Evolutionary conservation across 2,797 vertebrate species (phyloP).

Genomic region (Dipus sagitta): DNA sequence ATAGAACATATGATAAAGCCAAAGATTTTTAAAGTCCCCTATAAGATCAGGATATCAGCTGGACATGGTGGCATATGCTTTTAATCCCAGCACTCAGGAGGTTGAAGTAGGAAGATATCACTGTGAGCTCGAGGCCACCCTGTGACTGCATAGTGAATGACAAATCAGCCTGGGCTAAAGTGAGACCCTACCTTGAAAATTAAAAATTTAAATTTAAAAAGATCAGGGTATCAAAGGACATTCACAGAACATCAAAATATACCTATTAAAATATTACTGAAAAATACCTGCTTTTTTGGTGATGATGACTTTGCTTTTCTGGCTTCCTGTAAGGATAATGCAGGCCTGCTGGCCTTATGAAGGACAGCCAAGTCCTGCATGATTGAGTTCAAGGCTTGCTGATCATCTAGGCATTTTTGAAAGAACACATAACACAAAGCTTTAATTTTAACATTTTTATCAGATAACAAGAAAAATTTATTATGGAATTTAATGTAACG

Average conservation of each 20-base stretch:
- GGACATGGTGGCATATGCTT: too few relatives aligned
- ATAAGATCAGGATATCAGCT: too few relatives aligned
- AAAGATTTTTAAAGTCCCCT: slow-evolving; percentile 42
- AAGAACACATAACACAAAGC: slow-evolving; percentile 46
- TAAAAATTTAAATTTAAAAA: not conserved
- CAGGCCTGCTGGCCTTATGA: slow-evolving; percentile 97
- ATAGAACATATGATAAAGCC: slow-evolving; percentile 37
- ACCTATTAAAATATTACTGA: slow-evolving; percentile 48
- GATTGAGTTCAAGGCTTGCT: slow-evolving; percentile 98
- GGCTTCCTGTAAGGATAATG: slow-evolving; percentile 92
- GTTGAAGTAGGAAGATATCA: too few relatives aligned
- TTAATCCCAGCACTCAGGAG: too few relatives aligned
- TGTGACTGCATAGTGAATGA: too few relatives aligned
- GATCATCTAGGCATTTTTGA: slow-evolving; percentile 89
- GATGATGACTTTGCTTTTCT: slow-evolving; percentile 95
- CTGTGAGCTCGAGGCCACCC: too few relatives aligned
- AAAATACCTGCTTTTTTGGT: slow-evolving; percentile 96
- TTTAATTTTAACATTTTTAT: slow-evolving; percentile 67
- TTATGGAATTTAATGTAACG: slow-evolving; percentile 39
- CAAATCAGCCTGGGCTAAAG: too few relatives aligned
- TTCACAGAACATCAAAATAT: slow-evolving; percentile 25
- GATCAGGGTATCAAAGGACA: slow-evolving; percentile 49
- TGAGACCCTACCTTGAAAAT: too few relatives aligned
- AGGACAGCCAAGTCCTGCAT: slow-evolving; percentile 99
- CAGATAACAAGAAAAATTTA: slow-evolving; percentile 57